Evolutionary conservation across 2,113 vertebrate species (phyloP).

Genomic region (Siniperca knerii): DNA sequence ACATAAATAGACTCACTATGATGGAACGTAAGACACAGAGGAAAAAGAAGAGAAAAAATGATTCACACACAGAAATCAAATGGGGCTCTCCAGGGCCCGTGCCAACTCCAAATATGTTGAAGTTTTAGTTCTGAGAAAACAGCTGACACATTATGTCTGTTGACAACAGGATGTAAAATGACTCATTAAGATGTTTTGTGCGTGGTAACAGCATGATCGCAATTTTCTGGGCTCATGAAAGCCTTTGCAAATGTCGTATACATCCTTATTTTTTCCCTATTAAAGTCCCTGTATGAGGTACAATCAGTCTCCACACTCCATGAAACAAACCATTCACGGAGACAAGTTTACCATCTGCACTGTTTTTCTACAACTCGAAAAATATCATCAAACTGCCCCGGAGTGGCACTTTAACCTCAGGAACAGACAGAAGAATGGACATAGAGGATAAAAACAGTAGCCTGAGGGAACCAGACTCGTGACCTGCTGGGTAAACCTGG

Average conservation of each 20-base stretch:
- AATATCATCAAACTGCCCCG: not conserved
- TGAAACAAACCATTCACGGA: constrained; percentile 20
- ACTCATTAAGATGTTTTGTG: constrained; percentile 49
- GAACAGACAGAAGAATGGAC: not conserved
- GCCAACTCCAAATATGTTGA: not conserved
- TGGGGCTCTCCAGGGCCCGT: constrained; percentile 21
- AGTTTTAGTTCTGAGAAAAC: constrained; percentile 27
- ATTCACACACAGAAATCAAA: constrained; percentile 4
- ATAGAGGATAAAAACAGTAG: not conserved
- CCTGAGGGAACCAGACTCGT: not conserved
- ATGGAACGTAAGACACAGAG: not conserved
- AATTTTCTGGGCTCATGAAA: constrained; percentile 28
- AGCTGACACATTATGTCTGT: constrained; percentile 42
- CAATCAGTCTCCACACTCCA: constrained; percentile 4
- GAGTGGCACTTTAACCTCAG: constrained; percentile 4
- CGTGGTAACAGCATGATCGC: constrained; percentile 13
- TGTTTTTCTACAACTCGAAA: constrained; percentile 16
- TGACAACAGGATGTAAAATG: constrained; percentile 48
- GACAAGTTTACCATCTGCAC: constrained; percentile 42
- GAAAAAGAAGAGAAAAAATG: not conserved
- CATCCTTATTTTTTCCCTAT: not conserved
- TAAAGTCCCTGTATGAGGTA: constrained; percentile 21
- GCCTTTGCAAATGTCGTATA: not conserved
- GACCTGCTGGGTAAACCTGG: constrained; percentile 11
- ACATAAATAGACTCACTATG: constrained; percentile 15